Conservation (phyloP, 2,113 vertebrate species). For the Dunckerocampus dactyliophorus region DNA sequence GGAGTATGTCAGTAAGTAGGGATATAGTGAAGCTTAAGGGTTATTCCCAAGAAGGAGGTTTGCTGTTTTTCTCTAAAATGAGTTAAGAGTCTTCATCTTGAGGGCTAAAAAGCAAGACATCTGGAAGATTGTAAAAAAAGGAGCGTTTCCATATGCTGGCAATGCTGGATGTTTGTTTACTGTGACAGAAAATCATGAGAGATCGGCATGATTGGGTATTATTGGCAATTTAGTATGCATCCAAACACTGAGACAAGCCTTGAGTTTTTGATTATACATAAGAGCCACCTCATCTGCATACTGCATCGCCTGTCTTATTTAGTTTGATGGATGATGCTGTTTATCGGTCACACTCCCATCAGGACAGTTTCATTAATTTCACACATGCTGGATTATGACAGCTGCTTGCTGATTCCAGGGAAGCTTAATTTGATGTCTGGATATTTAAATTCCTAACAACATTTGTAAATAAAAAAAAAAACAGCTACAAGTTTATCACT, state of each 20-base stretch:
- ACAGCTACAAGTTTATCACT: not conserved
- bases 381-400: slow-evolving; percentile 15
- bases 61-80: slow-evolving; percentile 17
- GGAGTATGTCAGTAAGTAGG: too few species aligned
- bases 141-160: not conserved
- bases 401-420: slow-evolving; percentile 9
- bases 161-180: not conserved
- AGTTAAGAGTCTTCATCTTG: slow-evolving; percentile 18
- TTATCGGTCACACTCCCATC: slow-evolving; percentile 25
- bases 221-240: slow-evolving; percentile 15
- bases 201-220: slow-evolving; percentile 2
- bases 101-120: slow-evolving; percentile 4
- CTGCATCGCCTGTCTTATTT: slow-evolving; percentile 27
- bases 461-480: slow-evolving; percentile 16
- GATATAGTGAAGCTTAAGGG: slow-evolving; percentile 21
- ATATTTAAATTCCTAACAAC: slow-evolving; percentile 7
- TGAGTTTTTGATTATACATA: slow-evolving; percentile 19
- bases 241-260: slow-evolving; percentile 2
- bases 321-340: slow-evolving; percentile 36
- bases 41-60: slow-evolving; percentile 40
- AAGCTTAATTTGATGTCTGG: slow-evolving; percentile 15
- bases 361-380: slow-evolving; percentile 14
- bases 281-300: slow-evolving; percentile 27
- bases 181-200: slow-evolving; percentile 6
- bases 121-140: not conserved